Conservation (phyloP, 2,113 vertebrate species). For the Pseudopodoces humilis region DNA sequence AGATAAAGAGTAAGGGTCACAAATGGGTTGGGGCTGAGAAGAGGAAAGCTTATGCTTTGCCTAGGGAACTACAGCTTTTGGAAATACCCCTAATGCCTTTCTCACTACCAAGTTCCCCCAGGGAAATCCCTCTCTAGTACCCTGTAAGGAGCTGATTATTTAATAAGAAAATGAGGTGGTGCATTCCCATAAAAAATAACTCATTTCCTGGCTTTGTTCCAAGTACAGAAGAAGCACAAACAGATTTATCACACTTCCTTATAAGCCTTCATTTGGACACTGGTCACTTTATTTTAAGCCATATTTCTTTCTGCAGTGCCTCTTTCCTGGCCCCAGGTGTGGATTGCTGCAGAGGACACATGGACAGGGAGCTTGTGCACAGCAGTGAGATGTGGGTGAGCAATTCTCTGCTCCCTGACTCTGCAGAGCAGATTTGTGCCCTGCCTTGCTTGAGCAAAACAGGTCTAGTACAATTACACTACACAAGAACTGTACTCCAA, state of each 20-base stretch:
- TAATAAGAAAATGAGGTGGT: background rate
- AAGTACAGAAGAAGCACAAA: conserved; percentile 4
- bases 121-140: background rate
- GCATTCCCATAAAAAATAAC: background rate
- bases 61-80: background rate
- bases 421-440: background rate
- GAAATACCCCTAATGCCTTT: background rate
- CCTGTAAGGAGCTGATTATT: background rate
- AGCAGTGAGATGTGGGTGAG: rapidly evolving
- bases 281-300: background rate
- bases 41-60: background rate
- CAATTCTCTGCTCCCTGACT: background rate
- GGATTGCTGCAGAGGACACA: background rate
- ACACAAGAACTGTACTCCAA: background rate
- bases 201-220: background rate
- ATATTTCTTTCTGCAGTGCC: background rate
- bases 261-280: background rate
- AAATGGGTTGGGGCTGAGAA: background rate
- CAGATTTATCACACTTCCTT: background rate
- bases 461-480: background rate
- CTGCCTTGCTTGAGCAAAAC: background rate
- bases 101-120: background rate
- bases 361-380: rapidly evolving
- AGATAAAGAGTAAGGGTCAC: background rate
- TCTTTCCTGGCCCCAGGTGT: background rate